Evolutionary conservation across 2,888 invertebrate genomes (phyloP), one percentile per base, ranked within the genome.

Genomic region (Heliconius cydno): DNA sequence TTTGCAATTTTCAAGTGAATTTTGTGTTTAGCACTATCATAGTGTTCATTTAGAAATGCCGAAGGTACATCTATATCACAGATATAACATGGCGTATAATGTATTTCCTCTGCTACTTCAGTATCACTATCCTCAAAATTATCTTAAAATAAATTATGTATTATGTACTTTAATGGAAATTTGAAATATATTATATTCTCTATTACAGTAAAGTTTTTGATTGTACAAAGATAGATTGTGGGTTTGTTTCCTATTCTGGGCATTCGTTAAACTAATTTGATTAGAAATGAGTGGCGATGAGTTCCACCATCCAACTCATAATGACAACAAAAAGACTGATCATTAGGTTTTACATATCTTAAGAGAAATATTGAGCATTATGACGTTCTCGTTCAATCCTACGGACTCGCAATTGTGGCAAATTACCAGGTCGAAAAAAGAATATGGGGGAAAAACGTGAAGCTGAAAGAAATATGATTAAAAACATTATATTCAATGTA

Each of bases 11-110:
- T 84, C 22, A 81, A 67, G 6, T 76, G 83, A 12, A 79, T 84
- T 57, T 83, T 81, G 72, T 90, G 90, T 80, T 85, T 87, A 1
- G 65, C 22, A 34, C 88, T 86, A 15, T 83, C 72, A 9, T 83
- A 80, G 34, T 90, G 90, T 52, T 86, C 81, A 46, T 83, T 82
- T 9, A 81, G 25, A 80, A 82, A 87, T 13, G 79, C 57, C 52
- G 75, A 74, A 0, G 90, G 90, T 0, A 90, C 86, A 22, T 84
- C 41, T 10, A 83, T 78, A 52, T 88, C 84, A 38, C 90, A 90
- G 28, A 90, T 86, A 67, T 87, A 83, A 76, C 88, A 88, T 0
- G 6, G 15, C 10, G 65, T 60, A 15, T 76, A 66, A 25, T 41
- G n/a, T 12, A 71, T 22, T n/a, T 75, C 52, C 2, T 46, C 46